These are phyloP conservation scores for Butastur rufipennis DNA, from an alignment of 2,113 vertebrate genomes.

Conservation along the genomic window DNA sequence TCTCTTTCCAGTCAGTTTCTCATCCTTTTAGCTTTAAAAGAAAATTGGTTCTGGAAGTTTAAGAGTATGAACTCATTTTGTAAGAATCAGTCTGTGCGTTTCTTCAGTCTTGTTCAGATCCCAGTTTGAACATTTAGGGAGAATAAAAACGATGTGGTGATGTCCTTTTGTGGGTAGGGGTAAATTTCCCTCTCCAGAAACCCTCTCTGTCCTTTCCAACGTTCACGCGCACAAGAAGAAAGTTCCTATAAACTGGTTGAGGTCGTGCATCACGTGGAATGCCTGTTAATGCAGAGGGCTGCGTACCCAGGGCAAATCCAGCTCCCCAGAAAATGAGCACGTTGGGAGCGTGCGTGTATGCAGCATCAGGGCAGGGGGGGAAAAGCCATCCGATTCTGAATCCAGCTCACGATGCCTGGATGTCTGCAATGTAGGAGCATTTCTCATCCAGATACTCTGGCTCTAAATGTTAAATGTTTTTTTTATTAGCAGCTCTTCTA, in stretches of 20 bases:
- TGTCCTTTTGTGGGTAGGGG: not conserved
- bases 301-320: not conserved
- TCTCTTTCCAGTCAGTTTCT: not conserved
- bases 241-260: not conserved
- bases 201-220: not conserved
- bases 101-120: not conserved
- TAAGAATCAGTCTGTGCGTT: too few relatives aligned
- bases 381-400: not conserved
- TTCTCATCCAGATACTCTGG: not conserved
- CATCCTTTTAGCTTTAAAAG: not conserved
- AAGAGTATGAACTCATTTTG: not conserved
- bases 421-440: not conserved
- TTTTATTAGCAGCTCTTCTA: conserved; percentile 10
- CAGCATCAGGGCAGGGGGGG: not conserved
- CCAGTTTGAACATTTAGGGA: not conserved
- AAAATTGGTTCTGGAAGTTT: not conserved
- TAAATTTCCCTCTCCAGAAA: not conserved
- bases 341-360: accelerated
- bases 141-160: accelerated
- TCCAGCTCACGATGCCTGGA: not conserved
- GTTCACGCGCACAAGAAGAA: accelerated
- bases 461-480: not conserved
- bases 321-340: not conserved
- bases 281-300: accelerated
- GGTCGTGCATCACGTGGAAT: accelerated